Evolutionary conservation across 2,888 invertebrate species (phyloP).

Genomic region (Drosophila anomelani): DNA sequence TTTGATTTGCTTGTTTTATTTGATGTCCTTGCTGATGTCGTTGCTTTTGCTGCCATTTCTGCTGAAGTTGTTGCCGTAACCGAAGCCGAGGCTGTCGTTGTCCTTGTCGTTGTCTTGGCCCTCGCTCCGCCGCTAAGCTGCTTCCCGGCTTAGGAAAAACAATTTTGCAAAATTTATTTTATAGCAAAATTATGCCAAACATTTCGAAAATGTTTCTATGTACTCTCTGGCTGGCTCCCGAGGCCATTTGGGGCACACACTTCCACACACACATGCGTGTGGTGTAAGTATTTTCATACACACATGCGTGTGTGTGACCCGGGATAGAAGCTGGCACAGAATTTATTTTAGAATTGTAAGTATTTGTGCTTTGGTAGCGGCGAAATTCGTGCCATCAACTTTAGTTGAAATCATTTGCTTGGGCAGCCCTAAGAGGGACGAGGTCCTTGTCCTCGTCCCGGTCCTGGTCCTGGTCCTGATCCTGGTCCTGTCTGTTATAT

Average conservation of each 20-base stretch:
- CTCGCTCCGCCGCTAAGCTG: slow-evolving; percentile 59
- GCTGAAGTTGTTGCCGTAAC: slow-evolving; percentile 45
- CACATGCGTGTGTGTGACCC: slow-evolving; percentile 31
- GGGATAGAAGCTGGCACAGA: slow-evolving; percentile 56
- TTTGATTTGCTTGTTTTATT: slow-evolving; percentile 82
- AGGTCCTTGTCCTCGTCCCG: slow-evolving; percentile 17
- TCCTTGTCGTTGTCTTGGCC: slow-evolving; percentile 27
- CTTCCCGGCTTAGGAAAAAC: slow-evolving; percentile 79
- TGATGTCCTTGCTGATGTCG: slow-evolving; percentile 71
- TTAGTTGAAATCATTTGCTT: slow-evolving; percentile 73
- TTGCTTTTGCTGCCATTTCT: slow-evolving; percentile 35
- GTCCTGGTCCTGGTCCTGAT: slow-evolving; percentile 26
- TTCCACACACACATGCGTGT: slow-evolving; percentile 13
- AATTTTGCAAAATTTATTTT: slow-evolving; percentile 84
- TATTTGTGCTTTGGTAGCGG: slow-evolving; percentile 68
- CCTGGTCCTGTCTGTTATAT: slow-evolving; percentile 59
- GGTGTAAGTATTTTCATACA: slow-evolving; percentile 13
- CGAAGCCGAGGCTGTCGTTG: slow-evolving; percentile 21
- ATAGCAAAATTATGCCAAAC: slow-evolving; percentile 83
- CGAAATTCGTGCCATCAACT: slow-evolving; percentile 74
- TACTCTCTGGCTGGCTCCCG: slow-evolving; percentile 54
- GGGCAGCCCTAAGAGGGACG: slow-evolving; percentile 32
- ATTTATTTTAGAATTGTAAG: slow-evolving; percentile 80
- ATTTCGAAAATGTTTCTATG: slow-evolving; percentile 80
- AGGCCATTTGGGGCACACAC: slow-evolving; percentile 62